Conservation (phyloP, 1,140 invertebrate species). For the Heliconius hermathena region DNA sequence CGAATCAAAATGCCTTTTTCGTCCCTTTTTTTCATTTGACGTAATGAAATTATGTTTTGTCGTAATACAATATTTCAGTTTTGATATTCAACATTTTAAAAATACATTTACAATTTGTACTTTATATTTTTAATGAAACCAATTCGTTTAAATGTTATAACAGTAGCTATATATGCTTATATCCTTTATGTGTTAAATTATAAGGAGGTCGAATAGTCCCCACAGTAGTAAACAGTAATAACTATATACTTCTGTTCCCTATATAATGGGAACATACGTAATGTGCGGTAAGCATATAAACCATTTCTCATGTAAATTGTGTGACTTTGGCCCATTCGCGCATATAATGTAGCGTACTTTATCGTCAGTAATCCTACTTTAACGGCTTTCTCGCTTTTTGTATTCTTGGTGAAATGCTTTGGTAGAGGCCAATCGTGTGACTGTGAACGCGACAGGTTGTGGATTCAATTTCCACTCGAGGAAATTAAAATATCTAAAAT, state of each 20-base stretch:
- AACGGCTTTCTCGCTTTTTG: slow-evolving; percentile 48
- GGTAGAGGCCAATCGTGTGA: background rate
- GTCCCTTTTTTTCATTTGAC: slow-evolving; percentile 4
- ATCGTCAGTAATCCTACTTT: slow-evolving; percentile 63
- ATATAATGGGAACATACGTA: slow-evolving; percentile 44
- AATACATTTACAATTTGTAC: background rate
- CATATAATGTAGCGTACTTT: slow-evolving; percentile 66
- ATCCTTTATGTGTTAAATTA: background rate
- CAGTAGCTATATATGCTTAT: no score
- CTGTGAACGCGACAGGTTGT: no score
- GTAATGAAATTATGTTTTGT: background rate
- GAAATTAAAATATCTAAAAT: no score
- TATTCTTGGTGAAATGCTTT: slow-evolving; percentile 40
- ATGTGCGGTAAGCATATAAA: slow-evolving; percentile 58
- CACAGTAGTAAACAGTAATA: slow-evolving; percentile 41
- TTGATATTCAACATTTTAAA: background rate
- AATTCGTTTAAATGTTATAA: no score
- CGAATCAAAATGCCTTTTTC: slow-evolving; percentile 15
- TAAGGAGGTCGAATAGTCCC: slow-evolving; percentile 11
- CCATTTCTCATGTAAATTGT: slow-evolving; percentile 67
- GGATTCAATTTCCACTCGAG: no score
- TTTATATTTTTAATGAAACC: no score
- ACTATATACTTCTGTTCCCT: slow-evolving; percentile 34
- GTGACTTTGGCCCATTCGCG: slow-evolving; percentile 59
- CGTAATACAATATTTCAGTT: background rate